These are phyloP conservation scores for Ictalurus punctatus DNA, from an alignment of 2,113 vertebrate genomes.

Conservation along the genomic window DNA sequence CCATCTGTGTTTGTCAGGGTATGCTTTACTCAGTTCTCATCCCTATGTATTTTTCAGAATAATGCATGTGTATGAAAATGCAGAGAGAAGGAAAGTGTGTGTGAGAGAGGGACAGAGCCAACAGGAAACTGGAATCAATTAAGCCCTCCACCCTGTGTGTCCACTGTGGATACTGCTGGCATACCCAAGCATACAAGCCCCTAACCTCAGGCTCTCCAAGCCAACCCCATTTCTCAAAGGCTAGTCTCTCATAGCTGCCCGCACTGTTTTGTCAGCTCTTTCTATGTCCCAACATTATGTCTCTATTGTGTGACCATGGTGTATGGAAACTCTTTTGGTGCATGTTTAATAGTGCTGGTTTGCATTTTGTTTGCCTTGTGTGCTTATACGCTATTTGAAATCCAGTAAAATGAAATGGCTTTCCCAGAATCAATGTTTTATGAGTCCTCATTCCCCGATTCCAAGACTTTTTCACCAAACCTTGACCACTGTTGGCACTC, in stretches of 20 bases:
- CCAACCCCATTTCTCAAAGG: constrained; percentile 60
- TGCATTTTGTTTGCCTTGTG: constrained; percentile 61
- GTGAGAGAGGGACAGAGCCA: constrained; percentile 25
- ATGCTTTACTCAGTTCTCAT: constrained; percentile 20
- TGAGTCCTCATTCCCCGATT: constrained; percentile 68
- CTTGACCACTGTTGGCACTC: constrained; percentile 32
- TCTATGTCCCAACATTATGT: constrained; percentile 54
- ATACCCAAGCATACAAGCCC: constrained; percentile 51
- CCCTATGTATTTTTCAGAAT: constrained; percentile 27
- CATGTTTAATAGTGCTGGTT: constrained; percentile 72
- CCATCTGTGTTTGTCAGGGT: constrained; percentile 28
- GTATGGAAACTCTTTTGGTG: constrained; percentile 73
- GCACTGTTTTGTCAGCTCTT: constrained; percentile 59
- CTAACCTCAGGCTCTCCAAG: constrained; percentile 60
- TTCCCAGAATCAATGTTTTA: constrained; percentile 76
- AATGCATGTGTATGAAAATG: constrained; percentile 42
- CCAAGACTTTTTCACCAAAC: constrained; percentile 67
- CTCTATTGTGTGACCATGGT: constrained; percentile 68
- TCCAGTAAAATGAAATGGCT: constrained; percentile 71
- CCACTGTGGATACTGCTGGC: constrained; percentile 60
- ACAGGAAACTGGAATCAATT: constrained; percentile 56
- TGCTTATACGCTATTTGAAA: constrained; percentile 67
- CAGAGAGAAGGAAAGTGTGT: constrained; percentile 20
- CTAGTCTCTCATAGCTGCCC: constrained; percentile 55
- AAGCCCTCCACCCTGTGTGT: constrained; percentile 47